phyloP scores from a whole-genome alignment of 2,113 vertebrate species.

The Oenanthe melanoleuca region DNA sequence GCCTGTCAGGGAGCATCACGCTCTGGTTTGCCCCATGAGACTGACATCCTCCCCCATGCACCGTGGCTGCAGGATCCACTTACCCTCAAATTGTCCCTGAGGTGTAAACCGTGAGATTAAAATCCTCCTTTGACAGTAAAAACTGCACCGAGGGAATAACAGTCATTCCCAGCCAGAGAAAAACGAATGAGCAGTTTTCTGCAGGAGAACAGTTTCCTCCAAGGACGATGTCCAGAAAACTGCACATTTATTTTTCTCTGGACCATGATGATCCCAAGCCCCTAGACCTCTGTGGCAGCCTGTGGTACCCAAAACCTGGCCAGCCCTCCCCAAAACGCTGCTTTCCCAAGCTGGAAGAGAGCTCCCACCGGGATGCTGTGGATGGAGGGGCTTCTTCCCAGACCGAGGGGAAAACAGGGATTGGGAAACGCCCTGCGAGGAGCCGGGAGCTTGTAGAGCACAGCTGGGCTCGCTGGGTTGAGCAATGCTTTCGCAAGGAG shows the following conservation, averaged over 20 bases:
- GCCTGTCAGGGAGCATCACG: not conserved
- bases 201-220: not conserved
- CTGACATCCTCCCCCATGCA: not conserved
- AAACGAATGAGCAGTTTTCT: not conserved
- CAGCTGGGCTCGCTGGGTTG: not conserved
- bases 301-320: not conserved
- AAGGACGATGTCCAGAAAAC: not conserved
- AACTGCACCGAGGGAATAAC: not conserved
- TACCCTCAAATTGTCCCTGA: not conserved
- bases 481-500: constrained; percentile 14
- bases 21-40: not conserved
- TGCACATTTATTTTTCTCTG: not conserved
- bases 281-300: not conserved
- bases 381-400: not conserved
- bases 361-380: fast-evolving
- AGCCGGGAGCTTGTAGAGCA: not conserved
- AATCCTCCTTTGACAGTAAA: not conserved
- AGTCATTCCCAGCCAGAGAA: not conserved
- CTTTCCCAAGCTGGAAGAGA: not conserved
- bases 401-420: fast-evolving
- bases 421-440: not conserved
- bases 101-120: not conserved
- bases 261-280: not conserved
- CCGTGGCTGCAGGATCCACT: not conserved
- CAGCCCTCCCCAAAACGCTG: not conserved